Conservation (phyloP, 1,140 invertebrate genomes). For the Penaeus japonicus region DNA sequence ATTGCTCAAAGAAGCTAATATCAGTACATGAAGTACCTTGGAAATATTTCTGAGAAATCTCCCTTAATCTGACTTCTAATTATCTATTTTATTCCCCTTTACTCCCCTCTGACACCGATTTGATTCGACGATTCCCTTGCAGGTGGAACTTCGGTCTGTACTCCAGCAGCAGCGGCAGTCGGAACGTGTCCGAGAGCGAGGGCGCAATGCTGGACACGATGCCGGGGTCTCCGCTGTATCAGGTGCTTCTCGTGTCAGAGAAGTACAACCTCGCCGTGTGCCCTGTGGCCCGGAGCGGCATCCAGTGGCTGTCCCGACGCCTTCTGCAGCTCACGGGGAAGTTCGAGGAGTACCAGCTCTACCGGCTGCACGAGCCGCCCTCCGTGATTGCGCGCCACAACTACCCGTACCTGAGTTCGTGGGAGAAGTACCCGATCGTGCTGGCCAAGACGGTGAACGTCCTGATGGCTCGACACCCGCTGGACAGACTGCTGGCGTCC, state of each 20-base stretch:
- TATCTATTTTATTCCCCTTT: background rate
- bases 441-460: constrained; percentile 37
- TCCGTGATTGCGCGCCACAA: constrained; percentile 41
- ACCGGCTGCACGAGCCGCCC: constrained; percentile 35
- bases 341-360: constrained; percentile 24
- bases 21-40: background rate
- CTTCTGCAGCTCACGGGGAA: constrained; percentile 39
- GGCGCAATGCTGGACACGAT: background rate
- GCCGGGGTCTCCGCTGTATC: constrained; percentile 41
- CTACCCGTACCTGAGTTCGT: constrained; percentile 48
- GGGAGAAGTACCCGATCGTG: constrained; percentile 50
- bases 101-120: background rate
- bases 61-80: background rate
- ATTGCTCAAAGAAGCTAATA: background rate
- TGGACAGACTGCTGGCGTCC: constrained; percentile 49
- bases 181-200: constrained; percentile 15
- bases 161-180: background rate
- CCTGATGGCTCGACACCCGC: constrained; percentile 48
- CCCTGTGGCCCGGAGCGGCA: constrained; percentile 36
- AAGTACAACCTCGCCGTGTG: constrained; percentile 39
- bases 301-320: constrained; percentile 48
- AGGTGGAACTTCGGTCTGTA: constrained; percentile 49
- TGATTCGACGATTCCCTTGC: background rate
- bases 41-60: background rate
- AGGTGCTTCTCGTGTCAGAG: constrained; percentile 50